Conservation (phyloP, 2,888 invertebrate genomes). For the Erynnis tages region DNA sequence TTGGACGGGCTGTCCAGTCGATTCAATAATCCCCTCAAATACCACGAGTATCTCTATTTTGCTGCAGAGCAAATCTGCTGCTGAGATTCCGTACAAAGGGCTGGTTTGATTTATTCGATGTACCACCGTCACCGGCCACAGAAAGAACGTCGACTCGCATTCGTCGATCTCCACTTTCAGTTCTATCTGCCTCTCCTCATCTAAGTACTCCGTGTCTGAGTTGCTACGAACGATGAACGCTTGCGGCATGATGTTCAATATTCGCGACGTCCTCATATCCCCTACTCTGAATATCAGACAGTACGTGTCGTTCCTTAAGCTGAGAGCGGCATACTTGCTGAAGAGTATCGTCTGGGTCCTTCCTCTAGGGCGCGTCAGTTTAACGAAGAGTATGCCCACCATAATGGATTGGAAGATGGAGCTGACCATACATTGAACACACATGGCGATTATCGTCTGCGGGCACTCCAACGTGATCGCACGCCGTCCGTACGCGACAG, state of each 20-base stretch:
- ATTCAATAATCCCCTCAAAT: constrained; percentile 94
- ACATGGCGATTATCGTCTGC: constrained; percentile 96
- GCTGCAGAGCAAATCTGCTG: constrained; percentile 91
- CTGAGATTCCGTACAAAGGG: constrained; percentile 94
- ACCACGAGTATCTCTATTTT: constrained; percentile 94
- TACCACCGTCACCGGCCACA: constrained; percentile 97
- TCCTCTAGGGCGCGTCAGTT: constrained; percentile 96
- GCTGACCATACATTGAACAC: constrained; percentile 96
- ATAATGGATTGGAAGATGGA: constrained; percentile 92
- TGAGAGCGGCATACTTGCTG: constrained; percentile 93
- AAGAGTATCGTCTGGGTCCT: constrained; percentile 96
- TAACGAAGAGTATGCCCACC: constrained; percentile 96
- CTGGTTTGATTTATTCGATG: constrained; percentile 93
- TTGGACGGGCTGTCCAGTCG: constrained; percentile 91
- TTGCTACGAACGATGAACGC: constrained; percentile 91
- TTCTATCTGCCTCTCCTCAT: constrained; percentile 92
- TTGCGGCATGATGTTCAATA: constrained; percentile 94
- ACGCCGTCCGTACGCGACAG: constrained; percentile 93
- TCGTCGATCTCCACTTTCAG: constrained; percentile 89
- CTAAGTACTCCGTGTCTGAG: constrained; percentile 87
- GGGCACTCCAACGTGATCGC: constrained; percentile 96
- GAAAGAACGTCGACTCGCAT: constrained; percentile 94
- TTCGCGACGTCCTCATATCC: constrained; percentile 96
- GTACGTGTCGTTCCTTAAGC: constrained; percentile 91
- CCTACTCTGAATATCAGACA: constrained; percentile 96